Evolutionary conservation across 1,140 invertebrate genomes (phyloP), one percentile per base, ranked within the genome.

Genomic region (Cyclina sinensis): DNA sequence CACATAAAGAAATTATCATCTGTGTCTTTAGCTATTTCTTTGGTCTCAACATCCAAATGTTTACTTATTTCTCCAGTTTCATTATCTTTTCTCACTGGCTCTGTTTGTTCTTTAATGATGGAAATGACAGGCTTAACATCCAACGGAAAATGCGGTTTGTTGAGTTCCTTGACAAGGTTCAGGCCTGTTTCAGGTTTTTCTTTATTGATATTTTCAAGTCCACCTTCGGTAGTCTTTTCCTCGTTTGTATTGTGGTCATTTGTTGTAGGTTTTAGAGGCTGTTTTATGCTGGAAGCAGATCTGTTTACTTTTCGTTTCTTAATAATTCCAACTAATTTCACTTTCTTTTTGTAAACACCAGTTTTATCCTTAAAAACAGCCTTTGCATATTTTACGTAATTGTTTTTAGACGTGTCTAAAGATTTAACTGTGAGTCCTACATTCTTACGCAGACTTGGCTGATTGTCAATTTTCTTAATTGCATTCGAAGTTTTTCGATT

Each of bases 321-420:
- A 51, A 84, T 39, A 35, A 46, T 73, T 51, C 82, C 82, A 4
- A 35, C 37, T 21, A 73, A 27, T 54, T 73, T 73, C 1, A 68
- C 27, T 68, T 68, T 82, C 59, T 68, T 82, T 24, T 37, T 68
- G 59, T 82, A 82, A 0, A 82, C 30, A 9, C 7, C 35, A 7
- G 7, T 24, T 39, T 39, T 43, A 24, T 73, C 68, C 57, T 84
- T 84, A 24, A 51, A 84, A 24, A 84, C 68, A 27, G 82, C 82
- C 12, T 73, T 84, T 51, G 68, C 82, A 30, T 70, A 21, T 73
- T 84, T 84, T 18, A 84, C 65, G 39, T 84, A 84, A 5, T 30
- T 84, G 12, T 39, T 70, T 37, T 84, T 84, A 12, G 65, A 51
- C 7, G 35, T 73, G 14, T 73, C 46, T 35, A 84, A 27, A 30